Evolutionary conservation across 2,888 invertebrate genomes (phyloP).

Genomic region (Drosophila buzzatii): DNA sequence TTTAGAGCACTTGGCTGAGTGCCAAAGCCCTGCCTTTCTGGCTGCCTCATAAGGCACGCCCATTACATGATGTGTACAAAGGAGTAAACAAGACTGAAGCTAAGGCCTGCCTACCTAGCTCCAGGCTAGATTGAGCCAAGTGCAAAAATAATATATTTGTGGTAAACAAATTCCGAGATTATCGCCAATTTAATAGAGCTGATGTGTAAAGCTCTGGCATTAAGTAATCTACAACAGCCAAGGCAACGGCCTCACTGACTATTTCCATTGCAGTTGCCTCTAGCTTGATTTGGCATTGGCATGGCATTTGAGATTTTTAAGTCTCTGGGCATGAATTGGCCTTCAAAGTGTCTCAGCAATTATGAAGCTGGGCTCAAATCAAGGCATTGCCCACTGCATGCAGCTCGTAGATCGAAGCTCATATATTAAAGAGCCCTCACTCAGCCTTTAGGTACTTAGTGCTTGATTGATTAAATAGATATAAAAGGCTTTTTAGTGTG

Average conservation of each 20-base stretch:
- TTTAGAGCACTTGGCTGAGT: constrained; percentile 28
- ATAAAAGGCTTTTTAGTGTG: background rate
- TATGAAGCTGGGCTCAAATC: background rate
- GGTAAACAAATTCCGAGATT: constrained; percentile 64
- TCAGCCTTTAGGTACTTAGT: background rate
- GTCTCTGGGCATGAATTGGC: background rate
- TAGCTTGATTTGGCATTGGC: background rate
- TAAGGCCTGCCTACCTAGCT: constrained; percentile 11
- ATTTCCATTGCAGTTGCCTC: background rate
- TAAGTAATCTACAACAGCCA: background rate
- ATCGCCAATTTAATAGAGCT: constrained; percentile 56
- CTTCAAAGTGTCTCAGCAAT: background rate
- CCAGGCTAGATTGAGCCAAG: constrained; percentile 17
- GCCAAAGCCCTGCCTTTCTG: constrained; percentile 28
- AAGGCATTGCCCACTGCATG: background rate
- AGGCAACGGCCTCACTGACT: background rate
- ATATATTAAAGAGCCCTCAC: background rate
- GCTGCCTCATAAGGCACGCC: constrained; percentile 2
- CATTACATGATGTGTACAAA: background rate
- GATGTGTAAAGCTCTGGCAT: background rate
- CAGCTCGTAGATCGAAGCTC: no score
- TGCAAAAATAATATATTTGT: constrained; percentile 72
- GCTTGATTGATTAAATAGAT: constrained; percentile 9
- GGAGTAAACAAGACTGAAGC: constrained; percentile 7
- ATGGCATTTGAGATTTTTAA: background rate